Evolutionary conservation across 2,113 vertebrate genomes (phyloP).

Genomic region (Oncorhynchus tshawytscha): DNA sequence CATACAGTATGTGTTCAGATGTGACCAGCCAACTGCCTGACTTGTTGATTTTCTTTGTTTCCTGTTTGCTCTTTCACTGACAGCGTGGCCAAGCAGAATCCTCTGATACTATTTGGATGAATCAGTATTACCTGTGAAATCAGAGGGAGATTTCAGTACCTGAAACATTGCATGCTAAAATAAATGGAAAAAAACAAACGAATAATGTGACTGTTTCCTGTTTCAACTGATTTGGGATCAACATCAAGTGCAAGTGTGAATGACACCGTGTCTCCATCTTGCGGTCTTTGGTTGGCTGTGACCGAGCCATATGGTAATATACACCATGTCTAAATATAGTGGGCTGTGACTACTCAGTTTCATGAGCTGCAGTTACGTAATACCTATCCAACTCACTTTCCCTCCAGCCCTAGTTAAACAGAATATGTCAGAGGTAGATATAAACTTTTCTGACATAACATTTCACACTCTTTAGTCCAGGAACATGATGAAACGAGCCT

Average conservation of each 20-base stretch:
- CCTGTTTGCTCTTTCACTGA: constrained; percentile 78
- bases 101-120: constrained; percentile 70
- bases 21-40: background rate
- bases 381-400: too few species aligned
- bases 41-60: constrained; percentile 55
- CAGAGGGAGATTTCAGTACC: constrained; percentile 80
- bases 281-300: too few species aligned
- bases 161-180: constrained; percentile 92
- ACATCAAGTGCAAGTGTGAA: too few species aligned
- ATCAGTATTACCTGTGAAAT: constrained; percentile 70
- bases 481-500: background rate
- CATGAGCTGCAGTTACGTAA: too few species aligned
- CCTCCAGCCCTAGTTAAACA: too few species aligned
- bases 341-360: too few species aligned
- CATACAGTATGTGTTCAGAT: constrained; percentile 43
- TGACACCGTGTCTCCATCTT: too few species aligned
- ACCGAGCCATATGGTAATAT: too few species aligned
- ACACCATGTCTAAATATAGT: too few species aligned
- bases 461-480: background rate
- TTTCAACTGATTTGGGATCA: background rate
- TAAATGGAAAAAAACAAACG: constrained; percentile 76
- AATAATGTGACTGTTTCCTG: constrained; percentile 15
- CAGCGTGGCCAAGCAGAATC: constrained; percentile 78
- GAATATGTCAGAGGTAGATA: too few species aligned
- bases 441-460: too few species aligned